Evolutionary conservation across 2,113 vertebrate species (phyloP).

Genomic region (Xiphorhynchus elegans): DNA sequence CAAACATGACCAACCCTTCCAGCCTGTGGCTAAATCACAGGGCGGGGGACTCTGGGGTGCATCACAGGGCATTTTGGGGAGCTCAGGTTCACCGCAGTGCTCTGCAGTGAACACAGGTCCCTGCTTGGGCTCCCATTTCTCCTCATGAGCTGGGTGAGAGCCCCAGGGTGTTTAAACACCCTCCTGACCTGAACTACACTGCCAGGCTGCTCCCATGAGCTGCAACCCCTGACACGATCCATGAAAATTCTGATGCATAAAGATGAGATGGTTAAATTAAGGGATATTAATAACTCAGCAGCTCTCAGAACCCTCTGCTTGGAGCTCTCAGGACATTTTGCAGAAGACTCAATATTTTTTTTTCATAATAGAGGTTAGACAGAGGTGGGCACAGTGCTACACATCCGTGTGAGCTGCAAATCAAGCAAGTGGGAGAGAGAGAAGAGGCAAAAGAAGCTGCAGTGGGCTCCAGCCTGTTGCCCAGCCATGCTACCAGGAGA

Average conservation of each 20-base stretch:
- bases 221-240: not conserved
- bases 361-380: not conserved
- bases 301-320: not conserved
- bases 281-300: constrained; percentile 2
- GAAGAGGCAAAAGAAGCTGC: not conserved
- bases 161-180: not conserved
- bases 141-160: not conserved
- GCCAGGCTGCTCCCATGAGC: not conserved
- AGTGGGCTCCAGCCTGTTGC: not conserved
- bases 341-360: not conserved
- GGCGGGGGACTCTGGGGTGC: not conserved
- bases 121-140: not conserved
- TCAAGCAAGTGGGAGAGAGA: not conserved
- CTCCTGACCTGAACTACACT: not conserved
- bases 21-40: not conserved
- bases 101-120: not conserved
- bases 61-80: not conserved
- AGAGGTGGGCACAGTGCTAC: not conserved
- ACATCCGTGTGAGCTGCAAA: not conserved
- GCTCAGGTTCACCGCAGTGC: not conserved
- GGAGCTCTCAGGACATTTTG: not conserved
- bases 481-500: not conserved
- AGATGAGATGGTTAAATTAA: constrained; percentile 22
- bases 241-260: not conserved
- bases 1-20: not conserved